phyloP scores from a whole-genome alignment of 2,888 invertebrate species.

The Hyles lineata region DNA sequence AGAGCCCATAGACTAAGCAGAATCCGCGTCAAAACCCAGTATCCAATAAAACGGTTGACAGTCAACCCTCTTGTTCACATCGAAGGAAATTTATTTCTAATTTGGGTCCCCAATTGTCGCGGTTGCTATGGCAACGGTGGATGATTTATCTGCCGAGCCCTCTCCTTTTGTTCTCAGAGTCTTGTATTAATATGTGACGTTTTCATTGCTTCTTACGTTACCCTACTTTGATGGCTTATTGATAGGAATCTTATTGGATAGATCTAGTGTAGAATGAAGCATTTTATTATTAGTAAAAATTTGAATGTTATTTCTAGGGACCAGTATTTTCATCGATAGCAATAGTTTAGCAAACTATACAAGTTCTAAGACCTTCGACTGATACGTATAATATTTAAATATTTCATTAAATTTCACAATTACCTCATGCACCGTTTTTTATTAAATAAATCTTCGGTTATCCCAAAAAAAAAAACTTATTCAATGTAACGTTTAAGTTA shows the following conservation, averaged over 20 bases:
- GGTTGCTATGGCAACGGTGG: constrained; percentile 55
- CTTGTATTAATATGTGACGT: constrained; percentile 41
- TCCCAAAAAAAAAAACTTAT: background rate
- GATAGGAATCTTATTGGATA: no score
- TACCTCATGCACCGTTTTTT: no score
- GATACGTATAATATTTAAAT: no score
- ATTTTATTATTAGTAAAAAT: no score
- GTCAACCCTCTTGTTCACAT: constrained; percentile 43
- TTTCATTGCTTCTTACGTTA: constrained; percentile 29
- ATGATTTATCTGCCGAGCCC: constrained; percentile 56
- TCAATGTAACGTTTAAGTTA: background rate
- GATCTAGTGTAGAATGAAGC: no score
- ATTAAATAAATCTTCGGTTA: no score
- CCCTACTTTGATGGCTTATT: background rate
- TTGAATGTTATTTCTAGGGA: no score
- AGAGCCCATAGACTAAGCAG: background rate
- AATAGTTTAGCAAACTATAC: no score
- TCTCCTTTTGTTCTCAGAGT: constrained; percentile 39
- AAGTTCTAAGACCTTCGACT: no score
- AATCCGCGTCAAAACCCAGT: background rate
- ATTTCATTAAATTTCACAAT: no score
- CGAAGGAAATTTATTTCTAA: constrained; percentile 69
- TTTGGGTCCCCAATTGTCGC: constrained; percentile 60
- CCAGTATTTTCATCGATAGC: no score
- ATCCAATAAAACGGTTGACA: constrained; percentile 1